Base-by-base conservation (phyloP, 2,797 vertebrate genomes). In the Oceanodroma leucorhoa region DNA sequence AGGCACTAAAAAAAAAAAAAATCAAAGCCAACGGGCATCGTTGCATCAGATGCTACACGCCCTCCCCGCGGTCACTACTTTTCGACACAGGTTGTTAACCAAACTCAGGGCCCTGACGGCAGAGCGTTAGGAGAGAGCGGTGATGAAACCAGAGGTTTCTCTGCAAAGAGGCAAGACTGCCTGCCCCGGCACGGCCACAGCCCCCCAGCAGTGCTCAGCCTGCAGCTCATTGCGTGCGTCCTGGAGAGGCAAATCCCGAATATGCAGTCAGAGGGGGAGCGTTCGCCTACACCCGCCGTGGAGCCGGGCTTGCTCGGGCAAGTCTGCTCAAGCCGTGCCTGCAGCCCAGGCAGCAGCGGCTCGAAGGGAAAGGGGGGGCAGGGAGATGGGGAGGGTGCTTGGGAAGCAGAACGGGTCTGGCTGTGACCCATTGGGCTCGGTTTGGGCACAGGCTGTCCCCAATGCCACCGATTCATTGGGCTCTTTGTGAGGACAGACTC, bases 61-160 rank as follows among this genome's bases (percentile, higher is more conserved):
- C 21, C 5, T 14, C 19, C 27, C 70, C 0, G 1, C 9, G 10
- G 73, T 30, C 91, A 43, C 48, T 12, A 2, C 38, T 71, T 75
- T 55, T n/a, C 1, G 1, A 4, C n/a, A 41, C 10, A 7, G 55
- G 43, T 7, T 26, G 45, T 26, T 50, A 10, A 3, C 32, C 22
- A 11, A 18, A 0, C 0, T 4, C 2, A 0, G 38, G 40, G 32
- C 48, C 7, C 40, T 14, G 41, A 4, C 3, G 19, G 45, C 34
- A 1, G 12, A 77, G 48, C 2, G 4, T 6, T 6, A 16, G 61
- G 15, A 21, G 19, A 10, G n/a, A 1, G 16, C 3, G 2, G 57
- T 1, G 34, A 40, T 1, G 6, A 41, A 66, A 43, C 11, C 61
- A 12, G 53, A 53, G 62, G 21, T 27, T 29, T 71, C 48, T 27